These are phyloP conservation scores for Orcinus orca DNA, from an alignment of 2,113 vertebrate species.

Conservation along the genomic window DNA sequence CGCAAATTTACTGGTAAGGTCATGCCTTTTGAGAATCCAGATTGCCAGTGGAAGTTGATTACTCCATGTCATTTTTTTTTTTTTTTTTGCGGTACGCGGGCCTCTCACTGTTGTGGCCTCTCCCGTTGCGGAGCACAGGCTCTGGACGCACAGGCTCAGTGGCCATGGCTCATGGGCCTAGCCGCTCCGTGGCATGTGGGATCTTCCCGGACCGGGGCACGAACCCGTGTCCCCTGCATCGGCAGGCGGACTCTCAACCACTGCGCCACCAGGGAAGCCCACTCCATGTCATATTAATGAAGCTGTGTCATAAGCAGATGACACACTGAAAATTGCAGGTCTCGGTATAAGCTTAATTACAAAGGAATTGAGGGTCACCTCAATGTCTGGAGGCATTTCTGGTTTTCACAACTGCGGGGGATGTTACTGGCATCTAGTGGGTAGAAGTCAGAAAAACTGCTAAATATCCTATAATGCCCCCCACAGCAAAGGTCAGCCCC, in stretches of 20 bases:
- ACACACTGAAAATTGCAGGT: neutral
- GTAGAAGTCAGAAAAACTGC: neutral
- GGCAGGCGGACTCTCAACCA: no score
- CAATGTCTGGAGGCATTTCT: neutral
- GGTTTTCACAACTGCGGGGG: neutral
- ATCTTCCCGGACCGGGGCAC: no score
- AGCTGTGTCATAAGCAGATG: neutral
- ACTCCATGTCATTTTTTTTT: neutral
- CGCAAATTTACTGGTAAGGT: slow-evolving; percentile 12
- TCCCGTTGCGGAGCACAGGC: no score
- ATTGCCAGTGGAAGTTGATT: neutral
- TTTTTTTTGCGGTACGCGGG: no score
- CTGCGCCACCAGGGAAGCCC: no score
- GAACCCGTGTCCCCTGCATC: no score
- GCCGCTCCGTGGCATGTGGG: no score
- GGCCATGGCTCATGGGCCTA: no score
- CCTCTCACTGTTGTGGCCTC: no score
- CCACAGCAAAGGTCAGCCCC: neutral
- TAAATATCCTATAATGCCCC: neutral
- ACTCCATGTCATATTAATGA: neutral
- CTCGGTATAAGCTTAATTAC: neutral
- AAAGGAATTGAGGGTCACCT: neutral
- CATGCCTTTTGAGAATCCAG: slow-evolving; percentile 8
- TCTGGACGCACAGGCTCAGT: no score
- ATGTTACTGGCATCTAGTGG: neutral